Evolutionary conservation across 2,888 invertebrate genomes (phyloP).

Genomic region (Prenolepis imparis): DNA sequence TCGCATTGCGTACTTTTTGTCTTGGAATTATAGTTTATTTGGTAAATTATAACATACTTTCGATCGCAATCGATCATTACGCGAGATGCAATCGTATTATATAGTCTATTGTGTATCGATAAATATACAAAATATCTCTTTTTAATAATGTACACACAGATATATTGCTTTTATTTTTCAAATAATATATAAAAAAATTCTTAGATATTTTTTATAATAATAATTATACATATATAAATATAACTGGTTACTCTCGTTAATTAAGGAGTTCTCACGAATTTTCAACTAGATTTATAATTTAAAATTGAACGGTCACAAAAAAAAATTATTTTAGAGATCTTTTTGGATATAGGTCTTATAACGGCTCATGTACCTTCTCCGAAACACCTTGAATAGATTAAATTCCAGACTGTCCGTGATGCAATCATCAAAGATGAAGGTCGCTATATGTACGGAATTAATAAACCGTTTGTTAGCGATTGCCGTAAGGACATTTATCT

Average conservation of each 20-base stretch:
- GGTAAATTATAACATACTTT: not conserved
- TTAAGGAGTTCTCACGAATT: not conserved
- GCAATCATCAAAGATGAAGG: conserved; percentile 6
- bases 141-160: not conserved
- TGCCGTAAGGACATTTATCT: conserved; percentile 45
- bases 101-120: too few species aligned
- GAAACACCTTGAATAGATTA: conserved; percentile 43
- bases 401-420: conserved; percentile 34
- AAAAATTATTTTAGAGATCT: conserved; percentile 11
- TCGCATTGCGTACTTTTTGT: not conserved
- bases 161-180: not conserved
- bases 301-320: conserved; percentile 3
- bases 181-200: too few species aligned
- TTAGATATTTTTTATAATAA: conserved; percentile 6
- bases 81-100: not conserved
- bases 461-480: conserved; percentile 42
- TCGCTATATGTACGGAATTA: conserved; percentile 32
- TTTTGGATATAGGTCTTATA: conserved; percentile 34
- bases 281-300: not conserved
- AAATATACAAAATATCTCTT: not conserved
- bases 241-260: not conserved
- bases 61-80: not conserved
- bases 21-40: not conserved
- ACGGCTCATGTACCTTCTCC: conserved; percentile 20
- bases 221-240: not conserved